Evolutionary conservation across 2,888 invertebrate genomes (phyloP).

Genomic region (Tetheella fluctuosa): DNA sequence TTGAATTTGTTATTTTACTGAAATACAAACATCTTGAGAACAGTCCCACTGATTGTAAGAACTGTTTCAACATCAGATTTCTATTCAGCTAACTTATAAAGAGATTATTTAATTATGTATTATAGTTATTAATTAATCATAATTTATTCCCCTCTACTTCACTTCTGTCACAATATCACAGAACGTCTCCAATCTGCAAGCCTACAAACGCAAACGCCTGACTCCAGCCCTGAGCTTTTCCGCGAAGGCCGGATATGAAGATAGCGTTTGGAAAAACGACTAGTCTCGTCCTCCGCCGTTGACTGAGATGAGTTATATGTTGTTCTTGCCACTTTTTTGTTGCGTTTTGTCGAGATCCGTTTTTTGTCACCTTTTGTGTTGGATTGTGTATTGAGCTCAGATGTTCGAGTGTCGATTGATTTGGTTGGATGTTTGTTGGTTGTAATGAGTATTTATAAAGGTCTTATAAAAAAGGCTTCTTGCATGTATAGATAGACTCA

Average conservation of each 20-base stretch:
- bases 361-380: slow-evolving; percentile 64
- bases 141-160: too few relatives aligned
- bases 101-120: too few relatives aligned
- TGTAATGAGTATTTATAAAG: background rate
- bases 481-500: too few relatives aligned
- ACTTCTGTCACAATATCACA: slow-evolving; percentile 11
- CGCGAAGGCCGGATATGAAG: slow-evolving; percentile 75
- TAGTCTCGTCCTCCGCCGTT: slow-evolving; percentile 40
- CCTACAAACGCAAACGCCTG: slow-evolving; percentile 27
- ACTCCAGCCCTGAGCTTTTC: slow-evolving; percentile 33
- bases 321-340: slow-evolving; percentile 54
- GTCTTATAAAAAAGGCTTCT: too few relatives aligned
- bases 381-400: slow-evolving; percentile 54
- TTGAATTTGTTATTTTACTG: too few relatives aligned
- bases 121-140: too few relatives aligned
- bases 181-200: slow-evolving; percentile 20
- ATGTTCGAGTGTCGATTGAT: slow-evolving; percentile 28
- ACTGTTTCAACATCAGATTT: too few relatives aligned
- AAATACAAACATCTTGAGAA: too few relatives aligned
- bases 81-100: too few relatives aligned
- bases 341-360: slow-evolving; percentile 49
- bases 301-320: slow-evolving; percentile 54
- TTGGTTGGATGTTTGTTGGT: slow-evolving; percentile 10
- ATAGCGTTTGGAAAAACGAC: slow-evolving; percentile 76
- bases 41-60: too few relatives aligned